These are phyloP conservation scores for Menidia beryllina DNA, from an alignment of 2,113 vertebrate species.

Conservation along the genomic window DNA sequence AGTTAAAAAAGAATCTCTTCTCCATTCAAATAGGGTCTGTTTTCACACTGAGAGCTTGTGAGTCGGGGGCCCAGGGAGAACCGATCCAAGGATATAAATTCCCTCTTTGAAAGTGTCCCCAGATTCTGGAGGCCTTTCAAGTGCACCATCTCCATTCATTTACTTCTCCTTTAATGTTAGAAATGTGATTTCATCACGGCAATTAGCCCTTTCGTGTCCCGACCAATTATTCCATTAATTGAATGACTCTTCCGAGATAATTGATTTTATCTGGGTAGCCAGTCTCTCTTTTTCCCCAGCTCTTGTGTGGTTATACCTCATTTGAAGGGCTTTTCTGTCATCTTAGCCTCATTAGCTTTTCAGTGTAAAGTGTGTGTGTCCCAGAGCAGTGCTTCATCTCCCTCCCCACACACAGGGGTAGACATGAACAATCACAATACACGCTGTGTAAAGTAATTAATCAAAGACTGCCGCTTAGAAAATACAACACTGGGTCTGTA, in stretches of 20 bases:
- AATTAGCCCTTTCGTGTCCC: slow-evolving; percentile 74
- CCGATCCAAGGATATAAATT: slow-evolving; percentile 63
- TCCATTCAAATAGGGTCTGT: slow-evolving; percentile 37
- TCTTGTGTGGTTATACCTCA: slow-evolving; percentile 63
- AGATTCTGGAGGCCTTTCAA: slow-evolving; percentile 68
- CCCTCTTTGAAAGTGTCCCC: slow-evolving; percentile 71
- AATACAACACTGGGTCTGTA: slow-evolving; percentile 60
- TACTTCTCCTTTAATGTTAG: slow-evolving; percentile 75
- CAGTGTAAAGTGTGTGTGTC: slow-evolving; percentile 17
- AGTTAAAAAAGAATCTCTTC: slow-evolving; percentile 49
- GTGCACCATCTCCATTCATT: slow-evolving; percentile 71
- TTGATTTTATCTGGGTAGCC: slow-evolving; percentile 70
- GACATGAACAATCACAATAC: slow-evolving; percentile 47
- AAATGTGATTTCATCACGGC: slow-evolving; percentile 76
- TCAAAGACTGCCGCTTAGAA: slow-evolving; percentile 79
- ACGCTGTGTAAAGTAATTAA: slow-evolving; percentile 81
- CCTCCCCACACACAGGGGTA: slow-evolving; percentile 20
- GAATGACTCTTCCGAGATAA: slow-evolving; percentile 68
- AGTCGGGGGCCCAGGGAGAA: slow-evolving; percentile 60
- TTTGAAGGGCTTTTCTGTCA: slow-evolving; percentile 61
- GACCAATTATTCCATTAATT: slow-evolving; percentile 76
- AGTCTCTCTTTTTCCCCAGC: slow-evolving; percentile 41
- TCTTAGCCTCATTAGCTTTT: slow-evolving; percentile 75
- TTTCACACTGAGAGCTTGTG: slow-evolving; percentile 44
- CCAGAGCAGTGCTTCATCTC: slow-evolving; percentile 30